A percentile compares a stretch with the other conserved stretches of the same genome.
These are phyloP conservation scores for Synergus umbraculus DNA, from an alignment of 2,888 invertebrate genomes.

Conservation along the genomic window DNA sequence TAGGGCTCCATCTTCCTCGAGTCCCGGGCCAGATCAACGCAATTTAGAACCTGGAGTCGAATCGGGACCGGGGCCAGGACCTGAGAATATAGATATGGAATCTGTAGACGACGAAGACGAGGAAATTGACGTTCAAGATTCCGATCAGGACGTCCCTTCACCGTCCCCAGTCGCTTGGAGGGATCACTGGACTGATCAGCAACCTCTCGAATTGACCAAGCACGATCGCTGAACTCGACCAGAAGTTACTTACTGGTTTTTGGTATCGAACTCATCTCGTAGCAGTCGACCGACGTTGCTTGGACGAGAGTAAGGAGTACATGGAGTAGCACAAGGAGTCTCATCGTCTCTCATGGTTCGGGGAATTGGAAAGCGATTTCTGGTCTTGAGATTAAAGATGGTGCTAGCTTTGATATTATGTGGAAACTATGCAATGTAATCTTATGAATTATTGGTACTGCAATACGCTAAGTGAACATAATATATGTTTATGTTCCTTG, in stretches of 20 bases:
- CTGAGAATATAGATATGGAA: constrained; percentile 51
- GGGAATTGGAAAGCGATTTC: constrained; percentile 1
- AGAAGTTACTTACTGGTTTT: constrained; percentile 15
- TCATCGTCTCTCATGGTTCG: not conserved
- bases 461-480: not conserved
- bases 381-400: not conserved
- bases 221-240: constrained; percentile 82
- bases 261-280: constrained; percentile 4
- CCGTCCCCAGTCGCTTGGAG: constrained; percentile 74
- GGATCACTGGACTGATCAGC: constrained; percentile 77
- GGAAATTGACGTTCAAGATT: constrained; percentile 92
- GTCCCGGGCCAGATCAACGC: constrained; percentile 52
- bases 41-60: constrained; percentile 46
- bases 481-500: too few relatives aligned
- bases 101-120: constrained; percentile 79
- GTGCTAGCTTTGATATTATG: not conserved
- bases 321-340: not conserved
- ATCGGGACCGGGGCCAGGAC: constrained; percentile 67
- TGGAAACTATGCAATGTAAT: not conserved
- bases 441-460: constrained; percentile 11
- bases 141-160: constrained; percentile 81
- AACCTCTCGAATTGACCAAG: constrained; percentile 86
- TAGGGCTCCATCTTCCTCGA: constrained; percentile 59
- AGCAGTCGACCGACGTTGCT: not conserved
- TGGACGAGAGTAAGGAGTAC: not conserved